Evolutionary conservation across 2,888 invertebrate genomes (phyloP).

Genomic region (Lochmaea capreae): DNA sequence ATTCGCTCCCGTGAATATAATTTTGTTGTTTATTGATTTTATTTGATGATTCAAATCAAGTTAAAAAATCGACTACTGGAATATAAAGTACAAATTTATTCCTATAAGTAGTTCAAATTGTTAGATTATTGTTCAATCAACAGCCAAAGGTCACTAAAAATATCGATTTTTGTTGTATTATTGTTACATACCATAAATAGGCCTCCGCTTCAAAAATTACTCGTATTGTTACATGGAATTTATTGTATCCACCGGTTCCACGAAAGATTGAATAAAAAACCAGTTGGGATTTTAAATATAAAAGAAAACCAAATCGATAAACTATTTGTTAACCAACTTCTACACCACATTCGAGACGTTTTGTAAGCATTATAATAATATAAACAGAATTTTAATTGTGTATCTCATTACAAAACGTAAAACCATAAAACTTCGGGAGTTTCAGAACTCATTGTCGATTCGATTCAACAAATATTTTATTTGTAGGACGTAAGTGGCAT

Average conservation of each 20-base stretch:
- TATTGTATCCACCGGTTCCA: slow-evolving; percentile 2
- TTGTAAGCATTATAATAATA: not conserved
- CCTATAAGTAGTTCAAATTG: no score
- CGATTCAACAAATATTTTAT: not conserved
- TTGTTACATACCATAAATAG: not conserved
- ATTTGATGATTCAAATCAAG: no score
- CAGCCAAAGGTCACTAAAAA: no score
- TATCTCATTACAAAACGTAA: not conserved
- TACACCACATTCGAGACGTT: not conserved
- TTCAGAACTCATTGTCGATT: not conserved
- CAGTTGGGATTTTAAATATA: not conserved
- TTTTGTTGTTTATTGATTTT: no score
- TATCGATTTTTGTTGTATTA: no score
- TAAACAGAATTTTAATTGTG: not conserved
- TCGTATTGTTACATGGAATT: not conserved
- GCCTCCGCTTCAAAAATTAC: not conserved
- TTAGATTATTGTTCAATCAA: no score
- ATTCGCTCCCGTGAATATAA: no score
- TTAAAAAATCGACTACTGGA: no score
- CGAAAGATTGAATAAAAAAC: not conserved
- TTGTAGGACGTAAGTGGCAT: not conserved
- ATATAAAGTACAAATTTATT: no score
- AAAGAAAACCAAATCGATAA: not conserved
- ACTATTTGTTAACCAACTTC: not conserved
- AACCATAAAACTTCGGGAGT: not conserved